Evolutionary conservation across 2,113 vertebrate species (phyloP), one percentile per base, ranked within the genome.

Genomic region (Gambusia holbrooki): DNA sequence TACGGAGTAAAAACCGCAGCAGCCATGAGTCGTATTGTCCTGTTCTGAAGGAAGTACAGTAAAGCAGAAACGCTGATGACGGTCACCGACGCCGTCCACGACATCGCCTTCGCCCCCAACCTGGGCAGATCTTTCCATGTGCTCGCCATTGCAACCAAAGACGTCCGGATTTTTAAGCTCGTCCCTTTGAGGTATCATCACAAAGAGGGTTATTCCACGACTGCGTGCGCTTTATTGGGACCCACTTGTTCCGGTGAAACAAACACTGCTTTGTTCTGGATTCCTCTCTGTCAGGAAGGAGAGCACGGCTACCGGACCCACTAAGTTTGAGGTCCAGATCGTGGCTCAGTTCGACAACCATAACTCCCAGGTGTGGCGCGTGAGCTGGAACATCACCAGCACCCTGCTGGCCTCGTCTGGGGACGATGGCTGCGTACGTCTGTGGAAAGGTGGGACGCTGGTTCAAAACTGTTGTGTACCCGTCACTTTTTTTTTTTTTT

Each of bases 331-430:
- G 88, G 96, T 98, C 62, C 97, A 97, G 83, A 94, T 97, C 40
- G 95, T 97, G 89, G 97, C 97, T 63, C 97, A 98, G 90, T 99
- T 99, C 90, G 98, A 99, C 93, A 96, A 97, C 89, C 97, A 99
- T 85, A 98, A 98, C 90, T 99, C 97, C 10, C 98, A 99, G 87
- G 98, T 99, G 73, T 99, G 97, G 97, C 93, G 98, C 48, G 97
- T 99, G 60, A 98, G 97, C 91, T 99, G 98, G 98, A 99, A 99
- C 91, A 98, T 99, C 90, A 99, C 97, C 72, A 97, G 98, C 90
- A 99, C 98, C 8, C 94, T 99, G 58, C 90, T 98, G 82, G 98
- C 98, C 28, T 99, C 98, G n/a, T 99, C 97, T 0, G 97, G 97
- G 27, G 98, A 99, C 5, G 98, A 99, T 65, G 98, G 98, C 80